A percentile compares a stretch with the other conserved stretches of the same genome.
Conservation (phyloP, 2,113 vertebrate genomes). For the Centropus unirufus region DNA sequence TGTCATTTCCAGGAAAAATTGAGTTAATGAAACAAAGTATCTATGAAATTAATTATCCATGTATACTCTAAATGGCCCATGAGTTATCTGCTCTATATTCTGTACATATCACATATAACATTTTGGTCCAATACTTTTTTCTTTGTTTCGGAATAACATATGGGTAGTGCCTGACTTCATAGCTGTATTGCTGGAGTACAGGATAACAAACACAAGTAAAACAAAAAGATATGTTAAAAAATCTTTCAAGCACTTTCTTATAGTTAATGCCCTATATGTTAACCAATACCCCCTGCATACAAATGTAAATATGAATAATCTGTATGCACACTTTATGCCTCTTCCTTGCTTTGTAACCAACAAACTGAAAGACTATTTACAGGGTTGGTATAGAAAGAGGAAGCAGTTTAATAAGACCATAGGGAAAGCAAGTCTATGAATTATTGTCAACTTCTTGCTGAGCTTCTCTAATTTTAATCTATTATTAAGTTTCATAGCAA, state of each 20-base stretch:
- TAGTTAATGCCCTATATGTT: background rate
- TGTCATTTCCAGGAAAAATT: background rate
- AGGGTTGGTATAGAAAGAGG: background rate
- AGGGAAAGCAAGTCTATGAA: background rate
- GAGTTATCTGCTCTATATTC: background rate
- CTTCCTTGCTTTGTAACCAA: background rate
- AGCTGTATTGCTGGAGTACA: background rate
- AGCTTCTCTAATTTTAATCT: background rate
- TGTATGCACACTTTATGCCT: background rate
- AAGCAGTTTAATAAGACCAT: background rate
- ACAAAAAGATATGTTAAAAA: background rate
- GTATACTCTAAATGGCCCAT: background rate
- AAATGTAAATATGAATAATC: background rate
- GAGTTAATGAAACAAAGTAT: background rate
- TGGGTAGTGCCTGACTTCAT: background rate
- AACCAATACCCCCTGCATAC: background rate
- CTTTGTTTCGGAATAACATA: background rate
- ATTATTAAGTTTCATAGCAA: background rate
- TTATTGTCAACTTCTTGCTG: background rate
- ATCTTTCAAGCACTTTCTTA: background rate
- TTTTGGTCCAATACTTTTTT: background rate
- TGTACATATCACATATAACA: background rate
- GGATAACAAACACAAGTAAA: background rate
- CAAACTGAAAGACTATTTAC: background rate
- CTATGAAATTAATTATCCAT: background rate